Evolutionary conservation across 2,888 invertebrate genomes (phyloP), one percentile per base, ranked within the genome.

Genomic region (Trachelus tabidus): DNA sequence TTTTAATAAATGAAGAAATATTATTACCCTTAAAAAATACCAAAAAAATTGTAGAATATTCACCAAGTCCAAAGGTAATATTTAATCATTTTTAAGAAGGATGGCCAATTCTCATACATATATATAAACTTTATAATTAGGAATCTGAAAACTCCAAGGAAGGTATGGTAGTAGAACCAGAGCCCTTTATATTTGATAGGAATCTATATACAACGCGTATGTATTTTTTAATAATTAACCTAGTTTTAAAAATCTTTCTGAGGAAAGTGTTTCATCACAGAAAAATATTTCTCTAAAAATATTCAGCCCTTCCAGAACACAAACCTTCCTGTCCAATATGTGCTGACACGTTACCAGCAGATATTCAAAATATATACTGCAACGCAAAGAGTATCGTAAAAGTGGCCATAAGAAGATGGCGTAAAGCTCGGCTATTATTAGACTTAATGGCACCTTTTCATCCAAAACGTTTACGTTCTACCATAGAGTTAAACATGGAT

Each of bases 391-490:
- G 84, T 69, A 86, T 84, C 23, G 82, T 89, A 31, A 91, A 90
- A 83, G 87, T 89, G 12, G 90, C 89, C 0, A 86, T 91, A 30
- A 85, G 89, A 79, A 84, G 89, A 79, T 81, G 81, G 33, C 85
- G 88, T 12, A 88, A 87, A 76, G 89, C 85, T 1, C 85, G 88
- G 74, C 74, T 91, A 11, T 81, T 91, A 30, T 81, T 90, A 76
- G 88, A 89, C 79, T 80, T 90, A n/a, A 81, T 81, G 2, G 71
- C 71, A 31, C 30, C 71, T 30, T 23, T 6, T 71, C 76, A 76
- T n/a, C 34, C 78, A 11, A 77, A 80, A 75, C 86, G 89, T 34
- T 82, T 88, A 31, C 85, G 85, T 69, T 82, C 85, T 1, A 87
- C 87, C 9, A 76, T 90, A 31, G 84, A 88, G 34, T 85, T 90